A percentile compares a stretch with the other conserved stretches of the same genome.
These are phyloP conservation scores for Dipodomys merriami DNA, from an alignment of 2,113 vertebrate genomes.

Conservation along the genomic window DNA sequence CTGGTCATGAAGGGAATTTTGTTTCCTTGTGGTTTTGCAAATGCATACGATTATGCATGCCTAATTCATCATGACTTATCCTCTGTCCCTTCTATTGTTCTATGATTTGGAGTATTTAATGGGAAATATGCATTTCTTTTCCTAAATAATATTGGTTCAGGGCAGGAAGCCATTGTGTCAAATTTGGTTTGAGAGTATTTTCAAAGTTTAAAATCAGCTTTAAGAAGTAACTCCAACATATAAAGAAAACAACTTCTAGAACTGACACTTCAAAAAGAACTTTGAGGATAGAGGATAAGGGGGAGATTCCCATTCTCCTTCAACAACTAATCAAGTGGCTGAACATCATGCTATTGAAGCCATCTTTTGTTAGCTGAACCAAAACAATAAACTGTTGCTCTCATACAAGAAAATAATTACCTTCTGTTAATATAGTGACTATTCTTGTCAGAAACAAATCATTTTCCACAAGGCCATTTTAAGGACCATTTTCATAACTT, in stretches of 20 bases:
- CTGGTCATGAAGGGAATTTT: background rate
- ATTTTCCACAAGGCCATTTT: background rate
- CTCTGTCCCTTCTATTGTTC: too few relatives aligned
- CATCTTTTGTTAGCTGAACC: background rate
- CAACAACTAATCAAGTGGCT: background rate
- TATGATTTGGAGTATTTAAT: background rate
- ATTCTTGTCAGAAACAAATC: conserved; percentile 21
- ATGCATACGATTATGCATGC: too few relatives aligned
- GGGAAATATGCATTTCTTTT: background rate
- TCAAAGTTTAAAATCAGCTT: background rate
- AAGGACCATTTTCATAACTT: background rate
- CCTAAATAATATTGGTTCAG: background rate
- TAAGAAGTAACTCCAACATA: background rate
- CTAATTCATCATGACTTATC: background rate
- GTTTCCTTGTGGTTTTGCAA: background rate
- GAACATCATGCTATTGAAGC: background rate
- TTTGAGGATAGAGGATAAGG: background rate
- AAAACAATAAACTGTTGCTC: background rate
- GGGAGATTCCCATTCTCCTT: background rate
- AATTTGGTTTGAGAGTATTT: background rate
- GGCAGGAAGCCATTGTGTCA: background rate
- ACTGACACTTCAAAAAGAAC: background rate
- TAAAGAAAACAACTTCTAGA: background rate
- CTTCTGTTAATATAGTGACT: background rate
- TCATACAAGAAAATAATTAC: background rate